phyloP scores from a whole-genome alignment of 2,888 invertebrate species.

The Agelastica alni region DNA sequence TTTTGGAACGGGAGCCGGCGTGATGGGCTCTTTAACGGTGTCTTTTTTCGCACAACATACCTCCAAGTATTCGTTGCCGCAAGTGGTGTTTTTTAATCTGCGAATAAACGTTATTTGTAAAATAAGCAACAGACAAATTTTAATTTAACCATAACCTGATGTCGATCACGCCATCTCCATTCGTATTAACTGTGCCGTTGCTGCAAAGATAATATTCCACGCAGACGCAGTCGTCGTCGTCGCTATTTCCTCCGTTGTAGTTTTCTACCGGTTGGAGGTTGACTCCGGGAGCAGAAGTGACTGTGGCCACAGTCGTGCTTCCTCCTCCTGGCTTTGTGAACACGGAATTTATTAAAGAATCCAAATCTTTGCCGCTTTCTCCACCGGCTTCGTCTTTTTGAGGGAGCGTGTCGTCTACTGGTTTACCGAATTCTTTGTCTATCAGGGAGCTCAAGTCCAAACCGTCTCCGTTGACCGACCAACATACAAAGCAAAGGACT shows the following conservation, averaged over 20 bases:
- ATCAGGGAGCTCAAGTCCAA: too few species aligned
- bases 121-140: too few species aligned
- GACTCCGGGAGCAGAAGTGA: conserved; percentile 17
- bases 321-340: conserved; percentile 14
- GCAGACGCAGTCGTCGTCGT: conserved; percentile 64
- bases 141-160: conserved; percentile 71
- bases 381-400: background rate
- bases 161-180: conserved; percentile 76
- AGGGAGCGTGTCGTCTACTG: too few species aligned
- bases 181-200: conserved; percentile 67
- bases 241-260: conserved; percentile 34
- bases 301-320: background rate
- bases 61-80: conserved; percentile 60
- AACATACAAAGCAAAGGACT: background rate
- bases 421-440: too few species aligned
- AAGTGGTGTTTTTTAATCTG: conserved; percentile 43
- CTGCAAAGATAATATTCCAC: conserved; percentile 79
- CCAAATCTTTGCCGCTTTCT: conserved; percentile 15
- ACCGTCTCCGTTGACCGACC: too few species aligned
- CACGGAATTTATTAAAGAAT: conserved; percentile 22
- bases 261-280: conserved; percentile 35
- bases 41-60: conserved; percentile 60
- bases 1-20: conserved; percentile 37
- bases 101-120: too few species aligned
- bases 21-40: conserved; percentile 37